Evolutionary conservation across 2,888 invertebrate genomes (phyloP), one percentile per base, ranked within the genome.

Genomic region (Salticus scenicus): DNA sequence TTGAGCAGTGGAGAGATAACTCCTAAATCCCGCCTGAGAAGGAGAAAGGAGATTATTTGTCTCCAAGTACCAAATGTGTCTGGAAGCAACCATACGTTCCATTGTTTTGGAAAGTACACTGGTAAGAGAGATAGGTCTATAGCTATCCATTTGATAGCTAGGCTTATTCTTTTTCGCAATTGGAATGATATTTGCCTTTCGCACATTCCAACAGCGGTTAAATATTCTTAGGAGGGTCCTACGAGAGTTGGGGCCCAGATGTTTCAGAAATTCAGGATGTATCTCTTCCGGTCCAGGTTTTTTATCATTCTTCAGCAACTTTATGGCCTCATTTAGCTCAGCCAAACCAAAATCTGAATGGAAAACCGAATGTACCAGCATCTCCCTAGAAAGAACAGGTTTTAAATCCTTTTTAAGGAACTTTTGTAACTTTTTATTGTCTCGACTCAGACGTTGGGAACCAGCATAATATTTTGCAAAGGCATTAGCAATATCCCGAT

Each of bases 251-350:
- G 14, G 7, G 24, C 41, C 24, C 33, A 70, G 20, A 41, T 70
- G 33, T 37, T 70, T 70, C 24, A 70, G 41, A 37, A 41, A 37
- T 41, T 69, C 20, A 8, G 27, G 7, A 41, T 41, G 69, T 12
- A 69, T 69, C 28, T 69, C 24, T 20, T 69, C 24, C 20, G 41
- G 69, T 33, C 41, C 33, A 8, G 69, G 20, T 5, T 10, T 70
- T 70, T 70, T 70, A 37, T 24, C 31, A 24, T 37, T 10, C 37
- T 70, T 70, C 7, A 70, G 33, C 31, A 47, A 17, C 17, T n/a
- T 47, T 2, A 47, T 47, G 47, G 47, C n/a, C n/a, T 14, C n/a
- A n/a, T 47, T 47, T 47, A 47, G n/a, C 17, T 47, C 47, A n/a
- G 47, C 12, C 12, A 47, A 10, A 5, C 17, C 17, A 47, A 17